Conservation (phyloP, 2,113 vertebrate species). For the Thermophis baileyi region DNA sequence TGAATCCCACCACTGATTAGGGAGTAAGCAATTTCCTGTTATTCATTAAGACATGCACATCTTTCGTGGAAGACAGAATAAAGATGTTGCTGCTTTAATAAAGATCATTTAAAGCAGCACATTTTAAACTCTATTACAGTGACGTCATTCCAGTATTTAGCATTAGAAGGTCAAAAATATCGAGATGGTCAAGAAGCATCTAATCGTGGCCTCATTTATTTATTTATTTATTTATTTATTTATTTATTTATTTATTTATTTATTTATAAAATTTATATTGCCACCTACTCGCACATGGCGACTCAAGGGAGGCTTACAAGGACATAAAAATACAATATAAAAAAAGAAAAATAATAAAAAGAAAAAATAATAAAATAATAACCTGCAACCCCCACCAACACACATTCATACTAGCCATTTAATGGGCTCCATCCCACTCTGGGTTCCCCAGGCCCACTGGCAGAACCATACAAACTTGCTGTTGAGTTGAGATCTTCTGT, state of each 20-base stretch:
- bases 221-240: neutral
- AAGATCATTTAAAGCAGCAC: neutral
- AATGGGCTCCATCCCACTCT: no score
- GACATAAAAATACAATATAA: no score
- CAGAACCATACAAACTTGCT: neutral
- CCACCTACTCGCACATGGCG: no score
- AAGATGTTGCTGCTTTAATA: neutral
- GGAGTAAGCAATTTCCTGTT: neutral
- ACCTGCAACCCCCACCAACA: no score
- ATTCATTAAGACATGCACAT: neutral
- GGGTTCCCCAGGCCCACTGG: no score
- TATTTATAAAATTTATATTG: no score
- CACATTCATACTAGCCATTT: no score
- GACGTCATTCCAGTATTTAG: neutral
- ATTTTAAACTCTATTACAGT: neutral
- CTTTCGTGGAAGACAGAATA: neutral
- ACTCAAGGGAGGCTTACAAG: no score
- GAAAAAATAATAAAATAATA: no score
- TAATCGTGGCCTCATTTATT: neutral
- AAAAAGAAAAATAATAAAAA: no score
- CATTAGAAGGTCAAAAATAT: neutral
- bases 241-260: no score
- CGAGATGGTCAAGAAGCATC: neutral
- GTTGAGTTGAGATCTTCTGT: neutral
- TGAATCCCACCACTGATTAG: no score